Evolutionary conservation across 1,140 invertebrate species (phyloP).

Genomic region (Bradysia coprophila): DNA sequence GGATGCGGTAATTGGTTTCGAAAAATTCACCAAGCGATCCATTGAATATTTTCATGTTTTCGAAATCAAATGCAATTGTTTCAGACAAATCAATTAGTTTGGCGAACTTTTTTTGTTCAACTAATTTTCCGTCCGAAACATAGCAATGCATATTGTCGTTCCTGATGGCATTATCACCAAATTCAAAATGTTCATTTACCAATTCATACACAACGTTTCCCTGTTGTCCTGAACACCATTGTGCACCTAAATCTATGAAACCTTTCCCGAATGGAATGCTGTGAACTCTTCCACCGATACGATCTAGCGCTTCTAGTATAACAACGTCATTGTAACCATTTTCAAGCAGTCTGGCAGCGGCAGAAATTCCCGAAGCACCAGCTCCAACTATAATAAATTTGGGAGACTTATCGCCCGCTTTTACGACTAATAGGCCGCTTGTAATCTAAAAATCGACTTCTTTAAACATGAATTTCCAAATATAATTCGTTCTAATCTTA

Average conservation of each 20-base stretch:
- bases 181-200: conserved; percentile 32
- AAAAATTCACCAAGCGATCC: conserved; percentile 28
- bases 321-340: conserved; percentile 31
- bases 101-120: conserved; percentile 12
- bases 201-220: conserved; percentile 46
- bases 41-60: conserved; percentile 12
- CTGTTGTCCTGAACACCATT: conserved; percentile 56
- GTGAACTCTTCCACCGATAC: conserved; percentile 48
- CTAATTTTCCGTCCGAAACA: conserved; percentile 16
- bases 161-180: conserved; percentile 17
- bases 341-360: conserved; percentile 29
- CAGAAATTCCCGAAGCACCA: conserved; percentile 35
- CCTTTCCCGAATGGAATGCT: conserved; percentile 36
- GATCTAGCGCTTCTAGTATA: conserved; percentile 43
- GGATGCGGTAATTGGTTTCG: conserved; percentile 57
- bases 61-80: conserved; percentile 9
- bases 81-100: conserved; percentile 12
- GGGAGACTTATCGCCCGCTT: conserved; percentile 34
- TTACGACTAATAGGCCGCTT: too few relatives aligned
- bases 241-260: conserved; percentile 60
- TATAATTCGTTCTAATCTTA: too few relatives aligned
- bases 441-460: too few relatives aligned
- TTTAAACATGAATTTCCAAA: too few relatives aligned
- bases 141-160: conserved; percentile 20
- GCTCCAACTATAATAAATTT: conserved; percentile 35